Percentiles rank a stretch among this genome's conserved stretches.
Evolutionary conservation across 2,888 invertebrate genomes (phyloP).

Genomic region (Drosophila infuscata): DNA sequence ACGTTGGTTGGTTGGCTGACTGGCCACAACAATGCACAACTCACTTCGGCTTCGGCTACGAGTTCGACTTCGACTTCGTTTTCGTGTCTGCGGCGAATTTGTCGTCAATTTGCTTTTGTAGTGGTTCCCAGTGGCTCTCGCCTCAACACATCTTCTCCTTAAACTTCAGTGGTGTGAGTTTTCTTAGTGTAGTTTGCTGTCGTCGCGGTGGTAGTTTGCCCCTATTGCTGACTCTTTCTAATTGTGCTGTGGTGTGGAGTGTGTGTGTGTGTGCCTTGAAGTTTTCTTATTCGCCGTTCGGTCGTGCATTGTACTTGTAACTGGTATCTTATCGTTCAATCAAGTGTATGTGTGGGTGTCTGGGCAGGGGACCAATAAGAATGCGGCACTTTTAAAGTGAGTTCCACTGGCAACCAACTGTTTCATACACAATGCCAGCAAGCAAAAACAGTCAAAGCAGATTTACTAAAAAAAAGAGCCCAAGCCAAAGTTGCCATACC

Average conservation of each 20-base stretch:
- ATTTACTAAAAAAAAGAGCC: conserved; percentile 59
- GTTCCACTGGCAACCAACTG: conserved; percentile 25
- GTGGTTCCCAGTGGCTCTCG: conserved; percentile 32
- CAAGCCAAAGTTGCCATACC: conserved; percentile 57
- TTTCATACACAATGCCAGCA: conserved; percentile 25
- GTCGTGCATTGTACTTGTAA: conserved; percentile 24
- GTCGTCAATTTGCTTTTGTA: conserved; percentile 48
- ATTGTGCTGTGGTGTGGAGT: conserved; percentile 25
- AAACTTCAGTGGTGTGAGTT: conserved; percentile 65
- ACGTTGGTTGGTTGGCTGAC: conserved; percentile 2
- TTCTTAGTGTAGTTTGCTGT: conserved; percentile 53
- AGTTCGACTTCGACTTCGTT: conserved; percentile 15
- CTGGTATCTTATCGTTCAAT: conserved; percentile 58
- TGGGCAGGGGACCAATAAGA: conserved; percentile 59
- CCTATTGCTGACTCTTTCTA: conserved; percentile 55
- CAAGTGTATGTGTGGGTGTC: conserved; percentile 45
- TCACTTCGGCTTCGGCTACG: conserved; percentile 31
- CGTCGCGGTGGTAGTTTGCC: conserved; percentile 43
- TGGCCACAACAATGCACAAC: conserved; percentile 59
- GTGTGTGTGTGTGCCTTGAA: conserved; percentile 22
- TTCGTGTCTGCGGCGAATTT: conserved; percentile 73
- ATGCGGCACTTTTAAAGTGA: conserved; percentile 47
- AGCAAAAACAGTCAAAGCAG: conserved; percentile 27
- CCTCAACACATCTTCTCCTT: conserved; percentile 43
- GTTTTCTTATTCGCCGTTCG: conserved; percentile 69